Base-by-base conservation (phyloP, 2,113 vertebrate genomes). In the Elephas maximus region DNA sequence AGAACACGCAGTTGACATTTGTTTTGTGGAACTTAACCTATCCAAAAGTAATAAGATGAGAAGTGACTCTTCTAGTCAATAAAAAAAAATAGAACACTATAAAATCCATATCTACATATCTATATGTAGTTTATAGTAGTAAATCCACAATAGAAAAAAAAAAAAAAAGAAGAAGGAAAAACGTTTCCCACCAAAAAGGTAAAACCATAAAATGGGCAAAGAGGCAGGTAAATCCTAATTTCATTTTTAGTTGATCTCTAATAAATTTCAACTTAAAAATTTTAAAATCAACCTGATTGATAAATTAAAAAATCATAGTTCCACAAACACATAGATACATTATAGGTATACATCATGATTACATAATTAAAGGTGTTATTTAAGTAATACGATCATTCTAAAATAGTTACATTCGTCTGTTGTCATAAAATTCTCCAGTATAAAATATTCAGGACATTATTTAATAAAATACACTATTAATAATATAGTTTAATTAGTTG, bases 381-480 rank as follows among this genome's bases (percentile, higher is more conserved):
- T 96, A 97, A 95, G 94, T 96, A 28, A 93, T 76, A 82, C 94
- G 78, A 91, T 96, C 4, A 94, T 81, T 86, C 84, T 60, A 92
- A 98, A 97, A 92, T 60, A 67, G 8, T 95, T 74, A 97, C 65
- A 97, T 78, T 97, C 90, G 57, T 28, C 24, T 96, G 97, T 97
- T 97, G 97, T 33, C 96, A 96, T 96, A 98, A 84, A 73, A 96
- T 91, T 95, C 85, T 85, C 81, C 74, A 48, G 95, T 95, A 17
- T 82, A 91, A 98, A 98, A 97, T 33, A 84, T 48, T 21, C 78
- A 33, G 10, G 0, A 10, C 88, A 84, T 89, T 93, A 95, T 86
- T 92, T 97, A 96, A 95, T 45, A 97, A 97, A 94, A 95, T 60
- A 74, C 2, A 57, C 51, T 96, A 67, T 67, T 94, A 92, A 60